Conservation (phyloP, 2,797 vertebrate species). For the Brachyalestes nurse region DNA sequence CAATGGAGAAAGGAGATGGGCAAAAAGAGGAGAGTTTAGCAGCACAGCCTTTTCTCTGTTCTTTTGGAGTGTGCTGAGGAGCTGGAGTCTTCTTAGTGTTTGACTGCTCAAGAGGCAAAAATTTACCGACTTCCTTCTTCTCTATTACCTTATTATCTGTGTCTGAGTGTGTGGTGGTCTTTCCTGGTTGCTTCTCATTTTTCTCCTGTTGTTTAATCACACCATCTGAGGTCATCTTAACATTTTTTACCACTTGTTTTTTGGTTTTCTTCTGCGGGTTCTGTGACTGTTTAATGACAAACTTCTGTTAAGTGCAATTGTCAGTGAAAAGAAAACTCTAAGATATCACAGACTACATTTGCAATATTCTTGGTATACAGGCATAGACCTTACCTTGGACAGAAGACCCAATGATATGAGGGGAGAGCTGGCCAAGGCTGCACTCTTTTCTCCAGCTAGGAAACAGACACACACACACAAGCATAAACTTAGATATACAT, state of each 20-base stretch:
- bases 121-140: conserved; percentile 29
- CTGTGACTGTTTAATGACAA: conserved; percentile 8
- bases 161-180: neutral
- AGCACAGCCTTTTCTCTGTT: conserved; percentile 61
- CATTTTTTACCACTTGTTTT: neutral
- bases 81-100: conserved; percentile 26
- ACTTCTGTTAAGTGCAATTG: conserved; percentile 45
- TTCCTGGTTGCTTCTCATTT: conserved; percentile 27
- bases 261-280: conserved; percentile 5
- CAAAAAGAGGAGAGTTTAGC: conserved; percentile 56
- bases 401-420: neutral
- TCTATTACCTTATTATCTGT: neutral
- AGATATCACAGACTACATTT: neutral
- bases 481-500: neutral
- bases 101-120: neutral
- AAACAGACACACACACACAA: neutral
- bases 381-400: neutral
- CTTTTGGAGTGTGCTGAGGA: conserved; percentile 51
- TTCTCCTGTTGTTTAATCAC: conserved; percentile 17
- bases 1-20: conserved; percentile 70
- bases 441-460: neutral
- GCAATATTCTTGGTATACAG: neutral
- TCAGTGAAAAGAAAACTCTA: neutral
- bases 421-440: neutral
- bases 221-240: neutral